A percentile compares a stretch with the other conserved stretches of the same genome.
Conservation (phyloP, 2,113 vertebrate species). For the Dromiciops gliroides region DNA sequence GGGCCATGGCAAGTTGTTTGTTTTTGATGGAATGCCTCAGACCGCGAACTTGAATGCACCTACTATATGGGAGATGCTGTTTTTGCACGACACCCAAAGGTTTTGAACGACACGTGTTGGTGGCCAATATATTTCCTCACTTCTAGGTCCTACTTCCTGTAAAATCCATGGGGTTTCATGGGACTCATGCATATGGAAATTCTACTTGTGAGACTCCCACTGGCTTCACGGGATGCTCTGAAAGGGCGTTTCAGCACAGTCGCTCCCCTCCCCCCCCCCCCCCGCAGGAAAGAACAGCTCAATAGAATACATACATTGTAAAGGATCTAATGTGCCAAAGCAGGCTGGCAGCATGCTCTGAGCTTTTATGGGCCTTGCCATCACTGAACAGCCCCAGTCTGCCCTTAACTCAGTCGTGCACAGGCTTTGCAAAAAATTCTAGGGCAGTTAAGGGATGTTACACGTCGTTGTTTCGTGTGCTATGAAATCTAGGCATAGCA, state of each 20-base stretch:
- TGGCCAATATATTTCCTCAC: not conserved
- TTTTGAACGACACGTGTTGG: conserved; percentile 26
- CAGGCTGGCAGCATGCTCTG: conserved; percentile 9
- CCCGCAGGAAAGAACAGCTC: not conserved
- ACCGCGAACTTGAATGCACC: not conserved
- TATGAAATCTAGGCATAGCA: not conserved
- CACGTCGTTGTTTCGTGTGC: not conserved
- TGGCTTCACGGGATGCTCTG: conserved; percentile 8
- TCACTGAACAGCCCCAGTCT: conserved; percentile 14
- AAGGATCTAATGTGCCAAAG: conserved; percentile 15
- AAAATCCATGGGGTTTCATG: conserved; percentile 14
- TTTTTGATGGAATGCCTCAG: not conserved
- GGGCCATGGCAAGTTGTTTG: not conserved
- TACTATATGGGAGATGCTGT: conserved; percentile 1
- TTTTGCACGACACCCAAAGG: conserved; percentile 29
- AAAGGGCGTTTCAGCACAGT: not conserved
- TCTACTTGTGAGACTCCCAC: conserved; percentile 6
- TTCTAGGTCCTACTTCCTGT: not conserved
- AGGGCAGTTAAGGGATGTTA: not conserved
- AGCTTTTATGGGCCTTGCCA: conserved; percentile 6
- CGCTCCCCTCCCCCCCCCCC: not conserved
- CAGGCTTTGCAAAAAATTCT: conserved; percentile 23
- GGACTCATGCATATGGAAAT: conserved; percentile 17
- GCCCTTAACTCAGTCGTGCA: not conserved
- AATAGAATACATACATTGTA: not conserved